phyloP scores from a whole-genome alignment of 2,113 vertebrate species.

The Callorhinus ursinus region DNA sequence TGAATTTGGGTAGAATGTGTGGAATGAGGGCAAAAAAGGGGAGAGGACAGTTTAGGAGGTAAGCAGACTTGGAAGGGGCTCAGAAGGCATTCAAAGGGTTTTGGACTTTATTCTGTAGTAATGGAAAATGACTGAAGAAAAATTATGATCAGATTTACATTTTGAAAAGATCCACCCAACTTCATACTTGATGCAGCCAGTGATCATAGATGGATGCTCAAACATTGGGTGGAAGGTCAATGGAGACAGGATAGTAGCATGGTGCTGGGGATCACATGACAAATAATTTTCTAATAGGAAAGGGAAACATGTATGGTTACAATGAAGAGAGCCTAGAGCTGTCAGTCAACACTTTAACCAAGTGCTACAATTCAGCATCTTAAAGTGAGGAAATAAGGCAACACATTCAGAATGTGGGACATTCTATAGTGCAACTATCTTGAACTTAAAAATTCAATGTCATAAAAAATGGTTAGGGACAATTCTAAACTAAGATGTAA shows the following conservation, averaged over 20 bases:
- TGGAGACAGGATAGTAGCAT: background rate
- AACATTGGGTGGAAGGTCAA: background rate
- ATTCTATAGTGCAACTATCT: background rate
- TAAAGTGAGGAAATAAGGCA: background rate
- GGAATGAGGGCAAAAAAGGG: background rate
- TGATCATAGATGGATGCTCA: background rate
- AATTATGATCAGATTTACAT: background rate
- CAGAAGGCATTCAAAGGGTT: background rate
- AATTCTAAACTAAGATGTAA: background rate
- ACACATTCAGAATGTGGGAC: background rate
- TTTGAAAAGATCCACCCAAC: background rate
- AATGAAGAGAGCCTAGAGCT: background rate
- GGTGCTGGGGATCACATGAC: background rate
- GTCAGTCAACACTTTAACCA: background rate
- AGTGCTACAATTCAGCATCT: background rate
- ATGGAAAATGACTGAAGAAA: constrained; percentile 18
- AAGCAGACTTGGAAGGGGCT: background rate
- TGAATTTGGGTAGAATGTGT: background rate
- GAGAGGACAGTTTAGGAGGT: background rate
- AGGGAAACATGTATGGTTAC: background rate
- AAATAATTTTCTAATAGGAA: background rate
- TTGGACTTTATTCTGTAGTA: background rate
- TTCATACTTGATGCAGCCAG: background rate
- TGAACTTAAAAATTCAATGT: background rate
- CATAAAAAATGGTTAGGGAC: background rate